Evolutionary conservation across 2,113 vertebrate species (phyloP), one percentile per base, ranked within the genome.

Genomic region (Todiramphus chloris): DNA sequence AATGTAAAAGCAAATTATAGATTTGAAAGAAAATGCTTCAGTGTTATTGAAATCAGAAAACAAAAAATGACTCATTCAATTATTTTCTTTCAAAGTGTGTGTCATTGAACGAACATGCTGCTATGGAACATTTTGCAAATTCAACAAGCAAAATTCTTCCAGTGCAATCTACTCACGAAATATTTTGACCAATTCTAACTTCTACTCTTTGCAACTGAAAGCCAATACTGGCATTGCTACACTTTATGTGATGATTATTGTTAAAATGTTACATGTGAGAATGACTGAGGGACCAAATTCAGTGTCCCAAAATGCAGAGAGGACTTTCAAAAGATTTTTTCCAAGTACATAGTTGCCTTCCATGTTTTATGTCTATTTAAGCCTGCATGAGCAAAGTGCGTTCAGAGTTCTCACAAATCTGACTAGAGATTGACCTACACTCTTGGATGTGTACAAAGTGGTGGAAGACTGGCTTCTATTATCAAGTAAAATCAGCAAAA

Each of bases 141-240:
- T 33, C 82, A 39, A 69, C 46, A 59, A 66, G 23, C 3, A 25
- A 60, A 13, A 56, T 63, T 56, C 3, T 74, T 77, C 20, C 21
- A 62, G 13, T 30, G 8, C 8, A 55, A 74, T 70, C 41, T 10
- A 21, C 8, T 80, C 0, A 0, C 8, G 20, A 76, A 82, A n/a
- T 16, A 35, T 18, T 90, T 84, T 43, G 18, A 85, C 33, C n/a
- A 41, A 7, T 48, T 80, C 44, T 70, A 27, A 39, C 30, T 76
- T 79, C 69, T 33, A 53, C 15, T 41, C 16, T 56, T 81, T 4
- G 1, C 41, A 64, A 25, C 17, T 46, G 43, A 91, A 72, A 77
- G 25, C 6, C 7, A 12, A 0, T 31, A 25, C 1, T 13, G 63
- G 4, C 12, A 16, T 5, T 55, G 6, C 39, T 60, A 13, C 8